phyloP scores from a whole-genome alignment of 2,113 vertebrate species.

The Dinomys branickii region DNA sequence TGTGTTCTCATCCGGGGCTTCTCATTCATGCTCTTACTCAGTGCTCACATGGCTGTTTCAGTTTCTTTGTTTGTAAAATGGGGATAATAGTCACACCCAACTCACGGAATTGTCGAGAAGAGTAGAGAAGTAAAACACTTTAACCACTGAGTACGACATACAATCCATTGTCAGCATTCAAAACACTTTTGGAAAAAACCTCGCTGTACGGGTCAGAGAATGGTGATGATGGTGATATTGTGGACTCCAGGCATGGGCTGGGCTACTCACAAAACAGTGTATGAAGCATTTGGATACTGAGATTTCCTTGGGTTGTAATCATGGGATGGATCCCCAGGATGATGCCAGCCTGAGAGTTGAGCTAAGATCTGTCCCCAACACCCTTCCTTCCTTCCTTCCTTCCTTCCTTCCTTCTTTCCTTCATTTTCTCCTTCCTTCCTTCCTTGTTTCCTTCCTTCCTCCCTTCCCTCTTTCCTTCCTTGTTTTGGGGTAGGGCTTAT shows the following conservation, averaged over 20 bases:
- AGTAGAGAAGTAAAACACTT: accelerated
- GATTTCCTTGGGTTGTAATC: background rate
- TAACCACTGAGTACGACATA: accelerated
- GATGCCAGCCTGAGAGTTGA: background rate
- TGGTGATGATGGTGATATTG: background rate
- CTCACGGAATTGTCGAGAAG: no score
- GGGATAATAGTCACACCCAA: background rate
- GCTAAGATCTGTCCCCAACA: background rate
- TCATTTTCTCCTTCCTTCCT: background rate
- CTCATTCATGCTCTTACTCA: background rate
- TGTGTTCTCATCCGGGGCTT: background rate
- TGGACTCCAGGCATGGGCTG: background rate
- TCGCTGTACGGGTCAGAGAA: background rate
- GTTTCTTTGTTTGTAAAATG: background rate
- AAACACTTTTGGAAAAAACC: background rate
- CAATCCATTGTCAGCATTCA: background rate
- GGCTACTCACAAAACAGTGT: accelerated
- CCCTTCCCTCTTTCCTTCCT: background rate
- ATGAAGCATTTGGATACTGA: background rate
- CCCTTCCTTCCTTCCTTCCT: accelerated
- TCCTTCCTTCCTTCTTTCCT: background rate
- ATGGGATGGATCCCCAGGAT: background rate
- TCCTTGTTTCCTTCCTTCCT: background rate
- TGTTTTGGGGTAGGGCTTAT: background rate
- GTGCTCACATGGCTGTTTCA: background rate